These are phyloP conservation scores for Tetramorium parvispinum DNA, from an alignment of 1,140 invertebrate genomes.

Conservation along the genomic window DNA sequence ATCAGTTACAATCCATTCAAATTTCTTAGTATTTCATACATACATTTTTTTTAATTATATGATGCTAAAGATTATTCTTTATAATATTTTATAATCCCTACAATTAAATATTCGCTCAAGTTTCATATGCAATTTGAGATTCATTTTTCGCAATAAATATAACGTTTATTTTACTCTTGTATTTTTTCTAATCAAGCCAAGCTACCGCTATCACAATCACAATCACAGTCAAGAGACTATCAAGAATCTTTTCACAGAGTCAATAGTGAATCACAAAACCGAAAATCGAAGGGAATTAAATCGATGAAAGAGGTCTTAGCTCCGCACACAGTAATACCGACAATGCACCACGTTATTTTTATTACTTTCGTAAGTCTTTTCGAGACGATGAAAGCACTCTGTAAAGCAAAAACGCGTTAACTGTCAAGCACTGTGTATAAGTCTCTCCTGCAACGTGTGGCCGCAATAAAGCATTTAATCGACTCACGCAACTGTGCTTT, in stretches of 20 bases:
- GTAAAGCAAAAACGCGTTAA: slow-evolving; percentile 5
- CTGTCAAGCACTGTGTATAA: background rate
- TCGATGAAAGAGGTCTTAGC: background rate
- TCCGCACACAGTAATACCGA: background rate
- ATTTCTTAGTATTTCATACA: too few species aligned
- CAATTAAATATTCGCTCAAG: background rate
- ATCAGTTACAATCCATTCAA: too few species aligned
- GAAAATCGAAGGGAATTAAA: slow-evolving; percentile 35
- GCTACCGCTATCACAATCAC: background rate
- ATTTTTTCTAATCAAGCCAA: background rate
- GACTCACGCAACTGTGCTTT: slow-evolving; percentile 41
- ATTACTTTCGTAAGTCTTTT: slow-evolving; percentile 19
- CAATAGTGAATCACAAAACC: slow-evolving; percentile 31
- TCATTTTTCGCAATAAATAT: background rate
- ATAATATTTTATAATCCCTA: background rate
- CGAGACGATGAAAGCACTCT: slow-evolving; percentile 3
- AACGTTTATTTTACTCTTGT: slow-evolving; percentile 12
- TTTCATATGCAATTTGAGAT: background rate
- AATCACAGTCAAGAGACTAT: slow-evolving; percentile 14
- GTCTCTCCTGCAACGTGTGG: background rate
- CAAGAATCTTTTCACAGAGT: background rate
- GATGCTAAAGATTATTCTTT: background rate
- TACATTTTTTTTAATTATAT: background rate
- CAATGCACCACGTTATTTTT: slow-evolving; percentile 24
- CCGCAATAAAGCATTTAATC: slow-evolving; percentile 44